Conservation (phyloP, 1,140 invertebrate species). For the Lethrus apterus region DNA sequence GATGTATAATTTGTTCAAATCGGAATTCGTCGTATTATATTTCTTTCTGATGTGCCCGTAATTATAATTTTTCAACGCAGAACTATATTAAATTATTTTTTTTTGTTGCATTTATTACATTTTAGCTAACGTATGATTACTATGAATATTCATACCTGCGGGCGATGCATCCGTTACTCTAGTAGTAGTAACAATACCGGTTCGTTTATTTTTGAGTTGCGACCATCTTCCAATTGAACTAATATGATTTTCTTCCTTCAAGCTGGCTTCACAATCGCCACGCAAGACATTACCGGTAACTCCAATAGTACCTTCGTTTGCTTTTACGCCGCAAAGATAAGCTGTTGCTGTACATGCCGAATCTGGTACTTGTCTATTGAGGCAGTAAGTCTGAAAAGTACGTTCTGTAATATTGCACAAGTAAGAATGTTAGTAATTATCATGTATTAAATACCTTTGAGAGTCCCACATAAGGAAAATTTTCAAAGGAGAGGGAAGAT, state of each 20-base stretch:
- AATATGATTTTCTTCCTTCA: conserved; percentile 50
- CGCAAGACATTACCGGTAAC: conserved; percentile 58
- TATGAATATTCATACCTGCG: conserved; percentile 24
- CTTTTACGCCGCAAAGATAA: conserved; percentile 77
- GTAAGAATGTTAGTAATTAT: background rate
- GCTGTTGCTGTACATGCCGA: conserved; percentile 63
- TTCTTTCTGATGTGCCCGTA: too few relatives aligned
- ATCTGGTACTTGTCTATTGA: conserved; percentile 75
- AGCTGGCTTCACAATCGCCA: conserved; percentile 50
- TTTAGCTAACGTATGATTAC: background rate
- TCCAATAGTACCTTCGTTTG: conserved; percentile 68
- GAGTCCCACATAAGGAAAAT: conserved; percentile 65
- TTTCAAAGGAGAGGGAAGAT: conserved; percentile 60
- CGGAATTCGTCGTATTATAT: too few relatives aligned
- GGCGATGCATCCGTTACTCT: conserved; percentile 76
- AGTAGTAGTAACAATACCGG: conserved; percentile 72
- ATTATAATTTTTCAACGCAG: background rate
- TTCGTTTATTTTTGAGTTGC: conserved; percentile 59
- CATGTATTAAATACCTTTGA: conserved; percentile 55
- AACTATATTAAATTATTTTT: background rate
- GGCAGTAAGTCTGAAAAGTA: conserved; percentile 69
- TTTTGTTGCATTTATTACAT: background rate
- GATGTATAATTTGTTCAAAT: too few relatives aligned
- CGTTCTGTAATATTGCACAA: background rate
- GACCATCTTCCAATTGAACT: conserved; percentile 66